Conservation (phyloP, 2,797 vertebrate species). For the Channallabes apus region DNA sequence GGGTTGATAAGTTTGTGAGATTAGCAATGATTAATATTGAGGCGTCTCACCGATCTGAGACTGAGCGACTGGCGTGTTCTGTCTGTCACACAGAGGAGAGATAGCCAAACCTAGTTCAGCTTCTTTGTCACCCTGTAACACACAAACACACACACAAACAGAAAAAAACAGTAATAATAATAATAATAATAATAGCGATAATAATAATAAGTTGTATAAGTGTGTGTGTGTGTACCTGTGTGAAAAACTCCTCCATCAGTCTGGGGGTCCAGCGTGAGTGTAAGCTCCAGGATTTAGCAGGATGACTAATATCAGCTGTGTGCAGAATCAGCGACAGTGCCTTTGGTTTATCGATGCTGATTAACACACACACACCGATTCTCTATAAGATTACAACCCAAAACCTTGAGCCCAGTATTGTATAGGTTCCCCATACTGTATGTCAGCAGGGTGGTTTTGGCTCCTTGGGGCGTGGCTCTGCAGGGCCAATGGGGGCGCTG, state of each 20-base stretch:
- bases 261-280: slow-evolving; percentile 92
- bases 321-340: slow-evolving; percentile 90
- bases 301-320: slow-evolving; percentile 93
- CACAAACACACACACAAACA: not conserved
- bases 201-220: not conserved
- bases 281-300: slow-evolving; percentile 88
- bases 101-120: slow-evolving; percentile 17
- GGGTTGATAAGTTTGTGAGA: not conserved
- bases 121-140: slow-evolving; percentile 18
- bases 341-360: slow-evolving; percentile 83
- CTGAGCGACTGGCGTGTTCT: slow-evolving; percentile 83
- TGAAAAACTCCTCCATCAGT: slow-evolving; percentile 94
- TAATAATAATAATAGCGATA: not conserved
- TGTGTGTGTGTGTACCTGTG: slow-evolving; percentile 73
- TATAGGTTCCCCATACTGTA: no score
- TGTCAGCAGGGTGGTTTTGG: no score
- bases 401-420: no score
- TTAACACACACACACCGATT: slow-evolving; percentile 62
- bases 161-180: not conserved
- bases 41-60: slow-evolving; percentile 86
- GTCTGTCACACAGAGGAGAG: slow-evolving; percentile 21
- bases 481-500: no score
- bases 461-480: no score
- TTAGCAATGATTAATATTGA: not conserved
- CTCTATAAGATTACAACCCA: no score